A percentile compares a stretch with the other conserved stretches of the same genome.
Conservation (phyloP, 2,113 vertebrate genomes). For the Melanerpes aurifrons region DNA sequence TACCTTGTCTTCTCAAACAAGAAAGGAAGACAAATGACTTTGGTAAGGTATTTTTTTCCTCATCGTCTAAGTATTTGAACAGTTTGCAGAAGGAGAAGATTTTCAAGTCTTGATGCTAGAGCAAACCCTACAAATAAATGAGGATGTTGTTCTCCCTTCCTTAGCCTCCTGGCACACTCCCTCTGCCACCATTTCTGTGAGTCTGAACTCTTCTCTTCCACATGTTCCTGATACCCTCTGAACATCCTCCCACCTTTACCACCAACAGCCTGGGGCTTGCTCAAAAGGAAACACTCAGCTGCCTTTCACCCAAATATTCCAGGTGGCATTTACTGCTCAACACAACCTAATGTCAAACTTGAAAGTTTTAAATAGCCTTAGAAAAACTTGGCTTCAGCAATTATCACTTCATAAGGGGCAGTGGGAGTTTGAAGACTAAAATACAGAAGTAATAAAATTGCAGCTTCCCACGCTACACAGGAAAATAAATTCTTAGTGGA, state of each 20-base stretch:
- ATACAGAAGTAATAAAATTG: constrained; percentile 65
- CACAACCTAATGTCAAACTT: constrained; percentile 25
- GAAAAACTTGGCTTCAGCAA: constrained; percentile 60
- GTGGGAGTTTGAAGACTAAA: constrained; percentile 70
- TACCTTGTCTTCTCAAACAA: constrained; percentile 28
- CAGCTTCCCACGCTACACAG: constrained; percentile 59
- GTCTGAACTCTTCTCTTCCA: not conserved
- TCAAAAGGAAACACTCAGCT: not conserved
- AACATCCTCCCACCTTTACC: not conserved
- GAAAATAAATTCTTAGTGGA: constrained; percentile 48
- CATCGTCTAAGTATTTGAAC: not conserved
- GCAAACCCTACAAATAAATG: not conserved
- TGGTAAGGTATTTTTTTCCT: not conserved
- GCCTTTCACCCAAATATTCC: constrained; percentile 23
- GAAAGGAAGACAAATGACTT: not conserved
- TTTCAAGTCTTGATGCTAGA: not conserved
- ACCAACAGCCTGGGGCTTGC: not conserved
- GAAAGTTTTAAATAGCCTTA: constrained; percentile 42
- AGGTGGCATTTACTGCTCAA: constrained; percentile 34
- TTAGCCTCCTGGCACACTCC: not conserved
- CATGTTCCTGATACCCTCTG: not conserved
- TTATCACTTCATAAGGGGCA: constrained; percentile 61
- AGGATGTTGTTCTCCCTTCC: not conserved
- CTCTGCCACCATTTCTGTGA: not conserved
- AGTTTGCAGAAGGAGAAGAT: not conserved